Base-by-base conservation (phyloP, 2,888 invertebrate genomes). In the Acrobasis repandana region DNA sequence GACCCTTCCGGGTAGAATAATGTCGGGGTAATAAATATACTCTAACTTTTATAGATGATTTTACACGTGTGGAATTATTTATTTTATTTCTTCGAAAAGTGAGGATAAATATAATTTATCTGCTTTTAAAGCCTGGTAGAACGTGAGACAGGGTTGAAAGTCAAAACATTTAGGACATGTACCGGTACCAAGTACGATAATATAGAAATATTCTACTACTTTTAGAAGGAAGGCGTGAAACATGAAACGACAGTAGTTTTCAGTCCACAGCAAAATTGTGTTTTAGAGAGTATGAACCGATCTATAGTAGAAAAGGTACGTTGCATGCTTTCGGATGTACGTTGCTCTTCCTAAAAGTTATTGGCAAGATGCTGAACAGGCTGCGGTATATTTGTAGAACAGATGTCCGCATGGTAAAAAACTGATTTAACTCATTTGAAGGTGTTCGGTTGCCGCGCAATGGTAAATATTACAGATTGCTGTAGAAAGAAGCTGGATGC, bases 391-490 rank as follows among this genome's bases (percentile, higher is more conserved):
- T 43, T 8, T 63, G 0, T 61, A 61, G 16, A 66, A 64, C 33
- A n/a, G 62, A 2, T 38, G 46, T n/a, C 62, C 63, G 1, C 9
- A 9, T 14, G 1, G 63, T 38, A 36, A 20, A 1, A 58, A 54
- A 54, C 52, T 58, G 52, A 63, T 33, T 51, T 63, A 4, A 28
- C 34, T 10, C 48, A 60, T 46, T 48, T 66, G 6, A 56, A 52
- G 16, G 46, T 62, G n/a, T 66, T 66, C 64, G 65, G 65, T 8
- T 64, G 50, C 10, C 20, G 20, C 4, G 50, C 50, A n/a, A n/a
- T n/a, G n/a, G n/a, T n/a, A n/a, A n/a, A n/a, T n/a, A n/a, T n/a
- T n/a, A n/a, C n/a, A n/a, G n/a, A n/a, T n/a, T n/a, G n/a, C n/a
- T n/a, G n/a, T n/a, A n/a, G n/a, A n/a, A n/a, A n/a, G n/a, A n/a